These are phyloP conservation scores for Cuculus canorus DNA, from an alignment of 2,797 vertebrate species.

Conservation along the genomic window DNA sequence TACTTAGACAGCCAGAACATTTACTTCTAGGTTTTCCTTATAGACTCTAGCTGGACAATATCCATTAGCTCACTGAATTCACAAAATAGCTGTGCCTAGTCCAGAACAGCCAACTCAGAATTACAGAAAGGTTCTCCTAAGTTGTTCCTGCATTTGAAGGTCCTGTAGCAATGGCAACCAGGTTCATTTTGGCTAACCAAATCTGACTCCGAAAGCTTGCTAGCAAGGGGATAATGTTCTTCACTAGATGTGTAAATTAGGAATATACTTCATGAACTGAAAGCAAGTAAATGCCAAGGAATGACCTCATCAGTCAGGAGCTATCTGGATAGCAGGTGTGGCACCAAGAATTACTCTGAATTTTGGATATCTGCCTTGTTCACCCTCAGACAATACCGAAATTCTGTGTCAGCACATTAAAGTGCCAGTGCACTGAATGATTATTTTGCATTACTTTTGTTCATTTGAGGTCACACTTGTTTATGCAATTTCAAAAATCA, in stretches of 20 bases:
- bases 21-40: neutral
- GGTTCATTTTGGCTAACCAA: neutral
- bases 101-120: neutral
- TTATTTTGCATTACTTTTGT: neutral
- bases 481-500: neutral
- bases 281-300: neutral
- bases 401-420: neutral
- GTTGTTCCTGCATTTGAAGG: neutral
- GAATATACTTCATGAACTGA: neutral
- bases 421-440: neutral
- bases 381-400: neutral
- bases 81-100: neutral
- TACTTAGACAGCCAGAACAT: neutral
- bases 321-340: conserved; percentile 11
- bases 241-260: neutral
- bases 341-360: neutral
- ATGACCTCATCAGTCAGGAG: conserved; percentile 4
- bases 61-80: neutral
- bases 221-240: neutral
- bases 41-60: neutral
- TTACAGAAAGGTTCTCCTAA: neutral
- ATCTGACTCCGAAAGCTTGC: neutral
- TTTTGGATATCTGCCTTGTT: conserved; percentile 14
- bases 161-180: neutral
- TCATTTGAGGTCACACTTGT: neutral